Conservation (phyloP, 2,888 invertebrate species). For the Elysia crispata region DNA sequence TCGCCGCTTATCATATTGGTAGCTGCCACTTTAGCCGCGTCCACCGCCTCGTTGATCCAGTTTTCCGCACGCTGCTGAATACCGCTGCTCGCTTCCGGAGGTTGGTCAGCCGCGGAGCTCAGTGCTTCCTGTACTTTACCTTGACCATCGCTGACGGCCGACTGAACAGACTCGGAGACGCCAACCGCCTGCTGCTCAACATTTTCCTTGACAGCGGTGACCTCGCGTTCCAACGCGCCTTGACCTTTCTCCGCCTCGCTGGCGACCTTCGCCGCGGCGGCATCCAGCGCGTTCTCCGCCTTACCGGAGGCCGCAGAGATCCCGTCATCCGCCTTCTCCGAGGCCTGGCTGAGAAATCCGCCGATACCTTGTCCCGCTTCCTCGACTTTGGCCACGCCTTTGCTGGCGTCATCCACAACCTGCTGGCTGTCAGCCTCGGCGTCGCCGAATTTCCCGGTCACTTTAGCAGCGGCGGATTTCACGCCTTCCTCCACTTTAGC, state of each 20-base stretch:
- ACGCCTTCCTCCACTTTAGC: neutral
- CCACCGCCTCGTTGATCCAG: constrained; percentile 7
- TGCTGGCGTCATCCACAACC: constrained; percentile 1
- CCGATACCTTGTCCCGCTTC: neutral
- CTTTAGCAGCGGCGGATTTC: neutral
- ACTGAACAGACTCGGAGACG: neutral
- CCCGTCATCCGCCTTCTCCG: neutral
- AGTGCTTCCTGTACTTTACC: neutral
- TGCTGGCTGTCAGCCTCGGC: neutral
- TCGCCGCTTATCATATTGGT: neutral
- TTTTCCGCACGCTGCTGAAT: constrained; percentile 30
- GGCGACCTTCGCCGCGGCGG: neutral
- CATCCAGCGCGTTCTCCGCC: neutral
- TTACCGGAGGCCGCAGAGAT: neutral
- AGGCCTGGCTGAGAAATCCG: neutral
- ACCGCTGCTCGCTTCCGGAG: neutral
- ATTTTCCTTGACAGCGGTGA: neutral
- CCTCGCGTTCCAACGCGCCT: neutral
- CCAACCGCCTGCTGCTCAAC: constrained; percentile 11
- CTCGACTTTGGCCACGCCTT: constrained; percentile 2
- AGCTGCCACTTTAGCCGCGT: neutral
- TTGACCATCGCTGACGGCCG: neutral
- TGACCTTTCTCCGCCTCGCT: neutral
- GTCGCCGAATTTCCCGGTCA: neutral
- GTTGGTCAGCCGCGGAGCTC: neutral